phyloP scores from a whole-genome alignment of 2,113 vertebrate genomes.

The Lates calcarifer region DNA sequence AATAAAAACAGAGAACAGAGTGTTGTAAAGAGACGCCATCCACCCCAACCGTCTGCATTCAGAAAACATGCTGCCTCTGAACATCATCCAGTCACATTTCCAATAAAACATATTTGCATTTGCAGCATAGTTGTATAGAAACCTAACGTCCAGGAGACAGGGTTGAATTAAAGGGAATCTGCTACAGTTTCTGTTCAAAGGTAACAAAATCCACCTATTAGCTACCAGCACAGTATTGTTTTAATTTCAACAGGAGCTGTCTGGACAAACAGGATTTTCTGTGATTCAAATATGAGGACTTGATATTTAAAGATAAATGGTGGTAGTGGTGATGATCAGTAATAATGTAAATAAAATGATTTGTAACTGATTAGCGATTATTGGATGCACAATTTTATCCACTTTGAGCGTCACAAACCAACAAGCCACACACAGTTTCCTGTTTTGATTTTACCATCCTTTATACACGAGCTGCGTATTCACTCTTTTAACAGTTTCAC shows the following conservation, averaged over 20 bases:
- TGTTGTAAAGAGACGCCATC: not conserved
- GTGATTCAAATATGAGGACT: no score
- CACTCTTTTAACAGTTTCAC: not conserved
- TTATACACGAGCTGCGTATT: not conserved
- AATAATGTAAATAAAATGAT: no score
- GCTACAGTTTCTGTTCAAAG: not conserved
- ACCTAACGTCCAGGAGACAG: not conserved
- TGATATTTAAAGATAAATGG: no score
- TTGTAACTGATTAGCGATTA: not conserved
- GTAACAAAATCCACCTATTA: not conserved
- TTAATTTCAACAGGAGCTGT: not conserved
- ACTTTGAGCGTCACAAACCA: no score
- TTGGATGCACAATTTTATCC: not conserved
- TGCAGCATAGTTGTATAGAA: not conserved
- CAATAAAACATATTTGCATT: not conserved
- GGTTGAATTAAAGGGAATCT: not conserved
- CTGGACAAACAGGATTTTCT: not conserved
- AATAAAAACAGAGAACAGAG: conserved; percentile 1
- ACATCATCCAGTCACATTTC: not conserved
- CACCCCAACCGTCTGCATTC: not conserved
- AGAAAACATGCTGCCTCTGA: not conserved
- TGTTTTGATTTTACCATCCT: not conserved
- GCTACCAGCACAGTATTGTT: not conserved
- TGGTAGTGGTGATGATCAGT: no score
- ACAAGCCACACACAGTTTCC: not conserved